A percentile compares a stretch with the other conserved stretches of the same genome.
phyloP scores from a whole-genome alignment of 2,888 invertebrate genomes.

The Lottia gigantea region DNA sequence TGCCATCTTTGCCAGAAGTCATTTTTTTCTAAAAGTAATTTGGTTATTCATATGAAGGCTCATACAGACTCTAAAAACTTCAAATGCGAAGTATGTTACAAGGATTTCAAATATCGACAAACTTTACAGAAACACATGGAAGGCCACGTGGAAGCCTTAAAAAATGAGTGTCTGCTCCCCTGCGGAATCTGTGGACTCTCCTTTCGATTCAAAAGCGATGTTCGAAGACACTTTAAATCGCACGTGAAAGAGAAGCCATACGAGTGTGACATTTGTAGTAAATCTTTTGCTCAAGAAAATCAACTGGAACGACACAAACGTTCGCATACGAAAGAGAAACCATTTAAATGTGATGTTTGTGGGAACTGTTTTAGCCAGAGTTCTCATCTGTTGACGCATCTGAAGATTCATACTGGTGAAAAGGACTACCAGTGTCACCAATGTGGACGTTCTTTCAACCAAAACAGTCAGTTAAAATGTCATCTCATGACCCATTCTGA shows the following conservation, averaged over 20 bases:
- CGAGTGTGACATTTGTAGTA: neutral
- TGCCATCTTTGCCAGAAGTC: neutral
- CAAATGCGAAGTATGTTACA: neutral
- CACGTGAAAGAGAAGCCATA: neutral
- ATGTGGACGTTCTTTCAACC: neutral
- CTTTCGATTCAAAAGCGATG: neutral
- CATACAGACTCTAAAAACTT: neutral
- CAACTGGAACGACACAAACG: neutral
- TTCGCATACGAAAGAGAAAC: neutral
- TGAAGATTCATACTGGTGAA: neutral
- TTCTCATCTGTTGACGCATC: neutral
- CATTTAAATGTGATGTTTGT: constrained; percentile 1
- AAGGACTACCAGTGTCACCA: neutral
- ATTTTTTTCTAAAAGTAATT: neutral
- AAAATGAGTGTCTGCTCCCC: neutral
- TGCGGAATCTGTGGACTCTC: neutral
- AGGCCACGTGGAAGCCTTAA: neutral
- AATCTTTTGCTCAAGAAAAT: neutral
- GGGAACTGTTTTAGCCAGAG: neutral
- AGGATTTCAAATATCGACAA: neutral
- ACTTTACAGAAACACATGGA: neutral
- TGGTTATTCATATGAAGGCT: neutral
- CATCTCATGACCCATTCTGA: neutral
- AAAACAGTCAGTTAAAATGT: neutral
- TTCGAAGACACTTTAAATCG: neutral